Evolutionary conservation across 1,140 invertebrate species (phyloP).

Genomic region (Drosophila tani): DNA sequence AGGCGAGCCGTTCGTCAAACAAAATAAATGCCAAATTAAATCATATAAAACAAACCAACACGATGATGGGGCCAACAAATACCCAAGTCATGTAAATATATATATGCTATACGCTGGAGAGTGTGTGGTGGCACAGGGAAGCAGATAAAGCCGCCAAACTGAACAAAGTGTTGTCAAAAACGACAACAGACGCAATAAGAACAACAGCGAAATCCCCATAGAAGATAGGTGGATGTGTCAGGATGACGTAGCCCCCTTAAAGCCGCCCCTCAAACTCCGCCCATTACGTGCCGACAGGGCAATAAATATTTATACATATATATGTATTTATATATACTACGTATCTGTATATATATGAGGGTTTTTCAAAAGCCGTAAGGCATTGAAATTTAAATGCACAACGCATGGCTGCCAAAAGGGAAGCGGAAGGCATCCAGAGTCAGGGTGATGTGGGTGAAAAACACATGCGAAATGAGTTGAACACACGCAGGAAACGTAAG

Average conservation of each 20-base stretch:
- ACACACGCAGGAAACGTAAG: slow-evolving; percentile 51
- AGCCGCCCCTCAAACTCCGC: slow-evolving; percentile 15
- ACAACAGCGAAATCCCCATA: slow-evolving; percentile 21
- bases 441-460: slow-evolving; percentile 26
- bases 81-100: slow-evolving; percentile 18
- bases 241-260: slow-evolving; percentile 14
- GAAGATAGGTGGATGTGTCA: slow-evolving; percentile 43
- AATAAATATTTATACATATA: slow-evolving; percentile 55
- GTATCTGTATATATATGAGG: slow-evolving; percentile 17
- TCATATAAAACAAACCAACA: slow-evolving; percentile 67
- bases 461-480: slow-evolving; percentile 45
- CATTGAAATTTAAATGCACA: slow-evolving; percentile 81
- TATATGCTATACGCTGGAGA: neutral
- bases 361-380: slow-evolving; percentile 54
- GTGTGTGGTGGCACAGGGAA: neutral
- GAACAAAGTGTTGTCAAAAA: slow-evolving; percentile 52
- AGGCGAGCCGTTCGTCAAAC: slow-evolving; percentile 45
- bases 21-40: slow-evolving; percentile 66
- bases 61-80: slow-evolving; percentile 14
- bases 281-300: slow-evolving; percentile 52
- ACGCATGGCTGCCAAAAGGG: slow-evolving; percentile 64
- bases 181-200: slow-evolving; percentile 31
- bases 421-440: slow-evolving; percentile 4
- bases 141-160: slow-evolving; percentile 47
- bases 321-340: slow-evolving; percentile 4